Evolutionary conservation across 2,113 vertebrate genomes (phyloP).

Genomic region (Oreochromis aureus): DNA sequence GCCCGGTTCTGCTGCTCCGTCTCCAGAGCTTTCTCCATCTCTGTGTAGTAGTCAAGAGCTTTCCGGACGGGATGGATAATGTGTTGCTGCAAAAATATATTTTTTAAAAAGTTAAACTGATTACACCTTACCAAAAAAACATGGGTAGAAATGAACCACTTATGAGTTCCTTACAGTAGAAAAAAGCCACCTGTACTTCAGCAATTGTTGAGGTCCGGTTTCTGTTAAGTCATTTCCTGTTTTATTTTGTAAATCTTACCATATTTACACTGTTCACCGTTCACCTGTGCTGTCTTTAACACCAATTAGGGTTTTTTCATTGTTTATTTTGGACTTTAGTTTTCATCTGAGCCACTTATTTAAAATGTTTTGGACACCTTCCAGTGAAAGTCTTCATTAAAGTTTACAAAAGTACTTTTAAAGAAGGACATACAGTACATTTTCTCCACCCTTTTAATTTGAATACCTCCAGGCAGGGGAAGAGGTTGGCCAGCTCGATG

Average conservation of each 20-base stretch:
- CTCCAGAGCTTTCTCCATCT: slow-evolving; percentile 77
- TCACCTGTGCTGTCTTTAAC: not conserved
- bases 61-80: slow-evolving; percentile 74
- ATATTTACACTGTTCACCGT: not conserved
- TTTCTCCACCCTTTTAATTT: not conserved
- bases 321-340: not conserved
- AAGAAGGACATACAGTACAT: not conserved
- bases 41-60: slow-evolving; percentile 77
- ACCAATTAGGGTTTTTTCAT: accelerated
- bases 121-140: accelerated
- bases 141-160: not conserved
- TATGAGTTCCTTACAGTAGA: not conserved
- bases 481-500: slow-evolving; percentile 75
- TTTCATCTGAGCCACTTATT: not conserved
- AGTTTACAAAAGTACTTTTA: not conserved
- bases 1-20: slow-evolving; percentile 61
- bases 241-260: not conserved
- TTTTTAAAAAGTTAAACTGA: not conserved
- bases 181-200: accelerated
- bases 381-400: not conserved
- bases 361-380: not conserved
- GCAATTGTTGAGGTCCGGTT: not conserved
- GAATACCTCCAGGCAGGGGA: slow-evolving; percentile 74
- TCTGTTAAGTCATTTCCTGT: not conserved
- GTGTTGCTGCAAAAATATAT: slow-evolving; percentile 59